Evolutionary conservation across 2,113 vertebrate species (phyloP).

Genomic region (Loxodonta africana): DNA sequence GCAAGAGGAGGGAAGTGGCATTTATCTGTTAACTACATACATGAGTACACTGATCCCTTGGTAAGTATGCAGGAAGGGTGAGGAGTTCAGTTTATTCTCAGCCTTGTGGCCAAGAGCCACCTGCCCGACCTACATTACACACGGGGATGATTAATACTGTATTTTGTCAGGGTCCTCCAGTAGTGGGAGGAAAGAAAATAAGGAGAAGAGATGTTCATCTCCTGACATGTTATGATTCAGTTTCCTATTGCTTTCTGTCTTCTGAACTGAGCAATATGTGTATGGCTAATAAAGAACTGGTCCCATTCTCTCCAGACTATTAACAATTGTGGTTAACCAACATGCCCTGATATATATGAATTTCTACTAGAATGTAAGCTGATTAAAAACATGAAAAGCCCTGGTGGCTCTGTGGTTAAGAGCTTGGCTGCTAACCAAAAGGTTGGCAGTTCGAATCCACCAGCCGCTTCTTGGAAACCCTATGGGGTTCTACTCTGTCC

Average conservation of each 20-base stretch:
- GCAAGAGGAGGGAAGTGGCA: background rate
- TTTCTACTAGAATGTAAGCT: slow-evolving; percentile 15
- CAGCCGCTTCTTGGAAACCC: too few species aligned
- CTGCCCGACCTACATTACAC: background rate
- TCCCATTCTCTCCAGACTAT: background rate
- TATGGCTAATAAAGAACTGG: background rate
- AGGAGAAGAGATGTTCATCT: background rate
- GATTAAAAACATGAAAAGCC: background rate
- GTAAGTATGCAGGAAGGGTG: background rate
- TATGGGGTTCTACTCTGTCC: too few species aligned
- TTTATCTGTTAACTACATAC: background rate
- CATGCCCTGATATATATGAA: background rate
- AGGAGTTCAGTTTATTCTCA: background rate
- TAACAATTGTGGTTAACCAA: background rate
- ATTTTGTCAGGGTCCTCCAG: background rate
- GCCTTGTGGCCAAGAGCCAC: background rate
- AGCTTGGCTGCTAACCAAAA: too few species aligned
- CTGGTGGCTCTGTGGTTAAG: too few species aligned
- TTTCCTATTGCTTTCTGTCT: background rate
- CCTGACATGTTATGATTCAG: background rate
- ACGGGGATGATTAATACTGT: background rate
- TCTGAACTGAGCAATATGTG: background rate
- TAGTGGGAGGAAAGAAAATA: background rate
- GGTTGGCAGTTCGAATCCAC: too few species aligned
- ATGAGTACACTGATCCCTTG: background rate